phyloP scores from a whole-genome alignment of 2,888 invertebrate genomes.

The Nudaria mundana region DNA sequence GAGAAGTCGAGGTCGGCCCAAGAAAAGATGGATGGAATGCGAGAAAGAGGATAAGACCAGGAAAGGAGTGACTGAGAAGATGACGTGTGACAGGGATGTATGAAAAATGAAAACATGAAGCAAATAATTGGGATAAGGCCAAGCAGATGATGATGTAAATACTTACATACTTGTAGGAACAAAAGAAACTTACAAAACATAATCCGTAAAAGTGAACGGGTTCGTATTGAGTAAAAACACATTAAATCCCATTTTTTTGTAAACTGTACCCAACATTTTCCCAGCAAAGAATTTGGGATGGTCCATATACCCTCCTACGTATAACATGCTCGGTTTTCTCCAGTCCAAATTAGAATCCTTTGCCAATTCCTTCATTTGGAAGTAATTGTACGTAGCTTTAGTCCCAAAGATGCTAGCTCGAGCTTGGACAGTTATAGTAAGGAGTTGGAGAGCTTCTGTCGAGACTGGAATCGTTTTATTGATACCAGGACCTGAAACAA shows the following conservation, averaged over 20 bases:
- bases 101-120: too few species aligned
- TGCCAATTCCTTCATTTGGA: slow-evolving; percentile 43
- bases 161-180: too few species aligned
- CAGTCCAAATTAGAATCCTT: slow-evolving; percentile 43
- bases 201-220: slow-evolving; percentile 48
- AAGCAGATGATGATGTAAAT: too few species aligned
- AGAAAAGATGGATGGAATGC: too few species aligned
- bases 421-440: slow-evolving; percentile 42
- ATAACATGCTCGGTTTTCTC: slow-evolving; percentile 50
- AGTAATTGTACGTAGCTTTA: slow-evolving; percentile 50
- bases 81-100: too few species aligned
- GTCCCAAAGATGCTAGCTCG: slow-evolving; percentile 20
- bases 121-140: too few species aligned
- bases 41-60: too few species aligned
- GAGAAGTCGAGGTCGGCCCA: too few species aligned
- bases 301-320: slow-evolving; percentile 57
- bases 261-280: slow-evolving; percentile 29
- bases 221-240: slow-evolving; percentile 48
- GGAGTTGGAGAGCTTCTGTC: slow-evolving; percentile 42
- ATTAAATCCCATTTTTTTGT: slow-evolving; percentile 51
- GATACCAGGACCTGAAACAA: slow-evolving; percentile 53
- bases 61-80: too few species aligned
- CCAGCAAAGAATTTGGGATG: slow-evolving; percentile 43
- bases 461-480: slow-evolving; percentile 46
- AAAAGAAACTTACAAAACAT: slow-evolving; percentile 59